Percentiles rank a stretch among this genome's conserved stretches.
Evolutionary conservation across 64 coral and sea anemone genomes (phyloP).

Genomic region (Pachyseris speciosa): DNA sequence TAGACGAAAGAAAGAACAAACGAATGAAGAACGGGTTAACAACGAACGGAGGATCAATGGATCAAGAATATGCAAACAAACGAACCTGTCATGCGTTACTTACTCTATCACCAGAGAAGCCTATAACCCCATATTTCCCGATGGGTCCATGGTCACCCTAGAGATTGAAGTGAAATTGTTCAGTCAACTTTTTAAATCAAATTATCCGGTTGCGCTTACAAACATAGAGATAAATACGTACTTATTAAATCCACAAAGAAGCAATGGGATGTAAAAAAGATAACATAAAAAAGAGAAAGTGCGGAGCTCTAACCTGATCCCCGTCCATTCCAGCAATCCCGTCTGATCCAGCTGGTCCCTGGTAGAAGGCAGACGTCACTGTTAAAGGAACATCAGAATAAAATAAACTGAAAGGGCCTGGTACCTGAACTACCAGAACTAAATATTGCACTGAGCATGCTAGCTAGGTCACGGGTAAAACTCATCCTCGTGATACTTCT

Average conservation of each 20-base stretch:
- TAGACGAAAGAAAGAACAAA: background rate
- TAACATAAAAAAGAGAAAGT: background rate
- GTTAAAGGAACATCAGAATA: slow-evolving; percentile 52
- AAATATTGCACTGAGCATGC: no score
- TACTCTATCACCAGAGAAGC: slow-evolving; percentile 5
- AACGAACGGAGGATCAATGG: background rate
- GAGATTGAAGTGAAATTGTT: background rate
- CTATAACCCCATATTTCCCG: background rate
- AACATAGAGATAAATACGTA: no score
- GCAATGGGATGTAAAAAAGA: background rate
- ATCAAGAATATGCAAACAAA: background rate
- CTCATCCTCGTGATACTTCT: no score
- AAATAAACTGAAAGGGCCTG: slow-evolving; percentile 21
- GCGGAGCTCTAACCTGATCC: background rate
- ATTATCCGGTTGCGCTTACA: no score
- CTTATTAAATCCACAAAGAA: background rate
- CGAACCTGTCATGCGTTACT: background rate
- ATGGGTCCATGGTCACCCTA: slow-evolving; percentile 6
- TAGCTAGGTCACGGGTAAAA: no score
- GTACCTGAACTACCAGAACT: no score
- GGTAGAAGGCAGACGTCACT: slow-evolving; percentile 58
- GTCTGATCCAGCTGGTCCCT: slow-evolving; percentile 28
- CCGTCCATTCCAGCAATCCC: slow-evolving; percentile 25
- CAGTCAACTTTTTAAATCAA: background rate
- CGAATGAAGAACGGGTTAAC: background rate